Evolutionary conservation across 2,888 invertebrate species (phyloP), one percentile per base, ranked within the genome.

Genomic region (Thecophora atra): DNA sequence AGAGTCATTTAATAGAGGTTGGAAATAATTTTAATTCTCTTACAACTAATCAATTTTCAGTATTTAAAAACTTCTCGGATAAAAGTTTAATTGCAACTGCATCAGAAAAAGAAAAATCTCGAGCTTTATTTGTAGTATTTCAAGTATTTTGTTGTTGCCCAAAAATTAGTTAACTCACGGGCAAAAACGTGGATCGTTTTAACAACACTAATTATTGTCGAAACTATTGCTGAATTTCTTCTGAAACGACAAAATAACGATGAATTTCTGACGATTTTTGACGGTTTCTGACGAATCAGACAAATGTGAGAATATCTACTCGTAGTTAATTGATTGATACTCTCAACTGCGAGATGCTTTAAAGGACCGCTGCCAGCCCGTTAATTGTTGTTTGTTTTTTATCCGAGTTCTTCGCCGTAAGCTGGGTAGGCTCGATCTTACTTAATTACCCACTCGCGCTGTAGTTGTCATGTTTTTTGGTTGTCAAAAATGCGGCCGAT

Each of bases 241-340:
- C n/a, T 42, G 17, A 37, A 13, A n/a, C 15, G 24, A 64, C 19
- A 47, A 64, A 47, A 17, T 60, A n/a, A 60, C 26, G 60, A 47
- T 11, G 44, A 44, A 44, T 44, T 44, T 44, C 44, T 44, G 7
- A 7, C 8, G 44, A 47, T n/a, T n/a, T 47, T 1, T 17, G 47
- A n/a, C 4, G 47, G 5, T n/a, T 47, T 47, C 47, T 47, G 47
- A 47, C 47, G 47, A 67, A n/a, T 37, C 21, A 19, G 15, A 28
- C 21, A 30, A 51, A 66, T 54, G 66, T 19, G 66, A 51, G 21
- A 28, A 24, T 26, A 26, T 54, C 54, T 21, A 2, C 54, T n/a
- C 65, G 26, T 4, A 64, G 44, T 67, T 54, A 67, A 67, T 67
- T 56, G 67, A 37, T 67, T 67, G 54, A 37, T 67, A 56, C 44